Percentiles rank a stretch among this genome's conserved stretches.
These are phyloP conservation scores for Ichneumoninae sp. DNA, from an alignment of 2,888 invertebrate genomes.

Conservation along the genomic window DNA sequence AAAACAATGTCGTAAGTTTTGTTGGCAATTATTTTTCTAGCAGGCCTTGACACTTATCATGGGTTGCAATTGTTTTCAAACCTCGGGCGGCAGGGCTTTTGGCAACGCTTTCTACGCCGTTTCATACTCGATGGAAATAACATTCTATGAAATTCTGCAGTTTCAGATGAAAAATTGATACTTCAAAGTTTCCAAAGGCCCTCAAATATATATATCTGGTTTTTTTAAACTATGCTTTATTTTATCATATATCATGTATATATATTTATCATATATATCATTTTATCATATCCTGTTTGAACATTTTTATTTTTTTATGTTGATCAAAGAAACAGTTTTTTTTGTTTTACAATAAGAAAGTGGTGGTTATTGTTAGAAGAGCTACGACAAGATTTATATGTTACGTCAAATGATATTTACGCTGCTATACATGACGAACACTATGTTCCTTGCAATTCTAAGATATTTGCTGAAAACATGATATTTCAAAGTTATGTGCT, in stretches of 20 bases:
- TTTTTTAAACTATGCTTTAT: neutral
- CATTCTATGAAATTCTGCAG: neutral
- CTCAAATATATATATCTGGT: neutral
- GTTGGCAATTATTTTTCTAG: slow-evolving; percentile 24
- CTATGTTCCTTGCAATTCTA: neutral
- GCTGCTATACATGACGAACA: neutral
- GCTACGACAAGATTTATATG: neutral
- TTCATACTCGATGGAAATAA: neutral
- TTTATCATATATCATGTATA: neutral
- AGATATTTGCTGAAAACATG: neutral
- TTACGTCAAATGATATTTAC: no score
- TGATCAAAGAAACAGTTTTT: neutral
- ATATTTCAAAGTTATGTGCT: neutral
- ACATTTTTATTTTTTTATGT: neutral
- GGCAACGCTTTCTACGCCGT: neutral
- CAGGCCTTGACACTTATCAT: slow-evolving; percentile 25
- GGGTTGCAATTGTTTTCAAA: neutral
- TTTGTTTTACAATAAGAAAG: neutral
- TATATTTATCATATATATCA: neutral
- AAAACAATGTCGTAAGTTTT: slow-evolving; percentile 91
- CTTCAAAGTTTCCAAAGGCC: neutral
- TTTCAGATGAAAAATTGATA: neutral
- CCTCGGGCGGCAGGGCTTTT: neutral
- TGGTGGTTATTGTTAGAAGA: neutral
- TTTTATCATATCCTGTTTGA: no score